phyloP scores from a whole-genome alignment of 2,888 invertebrate genomes.

The Sinotaia quadrata region DNA sequence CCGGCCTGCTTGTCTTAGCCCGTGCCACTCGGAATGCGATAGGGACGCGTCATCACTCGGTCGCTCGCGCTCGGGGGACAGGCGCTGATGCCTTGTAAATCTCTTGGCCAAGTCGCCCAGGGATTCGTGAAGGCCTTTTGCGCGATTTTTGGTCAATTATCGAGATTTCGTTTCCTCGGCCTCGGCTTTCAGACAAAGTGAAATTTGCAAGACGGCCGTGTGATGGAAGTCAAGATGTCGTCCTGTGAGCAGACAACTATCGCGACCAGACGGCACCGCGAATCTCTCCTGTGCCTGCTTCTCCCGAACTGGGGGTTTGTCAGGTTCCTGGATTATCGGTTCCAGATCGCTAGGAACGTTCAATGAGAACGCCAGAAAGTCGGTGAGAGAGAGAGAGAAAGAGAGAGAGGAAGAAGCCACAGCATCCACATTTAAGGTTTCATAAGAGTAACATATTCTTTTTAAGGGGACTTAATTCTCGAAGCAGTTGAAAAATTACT shows the following conservation, averaged over 20 bases:
- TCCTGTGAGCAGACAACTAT: slow-evolving; percentile 21
- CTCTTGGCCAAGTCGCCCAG: slow-evolving; percentile 7
- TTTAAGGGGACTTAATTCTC: too few species aligned
- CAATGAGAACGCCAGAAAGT: background rate
- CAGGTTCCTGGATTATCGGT: too few species aligned
- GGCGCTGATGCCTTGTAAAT: slow-evolving; percentile 20
- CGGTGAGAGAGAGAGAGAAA: background rate
- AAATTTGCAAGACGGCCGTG: slow-evolving; percentile 30
- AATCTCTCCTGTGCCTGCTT: slow-evolving; percentile 19
- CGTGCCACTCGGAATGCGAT: slow-evolving; percentile 21
- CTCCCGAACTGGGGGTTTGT: background rate
- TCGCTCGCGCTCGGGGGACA: background rate
- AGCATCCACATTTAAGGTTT: too few species aligned
- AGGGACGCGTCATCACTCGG: slow-evolving; percentile 29
- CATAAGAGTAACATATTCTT: too few species aligned
- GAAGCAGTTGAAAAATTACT: too few species aligned
- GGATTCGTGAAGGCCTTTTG: slow-evolving; percentile 16
- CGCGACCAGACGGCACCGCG: slow-evolving; percentile 25
- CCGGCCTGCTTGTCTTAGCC: slow-evolving; percentile 26
- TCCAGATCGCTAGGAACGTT: background rate
- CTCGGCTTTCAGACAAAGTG: slow-evolving; percentile 31
- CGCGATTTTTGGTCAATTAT: slow-evolving; percentile 31
- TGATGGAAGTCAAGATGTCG: slow-evolving; percentile 30
- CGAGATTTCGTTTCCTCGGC: slow-evolving; percentile 25
- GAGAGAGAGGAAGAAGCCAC: background rate